These are phyloP conservation scores for Noctua pronuba DNA, from an alignment of 2,888 invertebrate species.

Conservation along the genomic window DNA sequence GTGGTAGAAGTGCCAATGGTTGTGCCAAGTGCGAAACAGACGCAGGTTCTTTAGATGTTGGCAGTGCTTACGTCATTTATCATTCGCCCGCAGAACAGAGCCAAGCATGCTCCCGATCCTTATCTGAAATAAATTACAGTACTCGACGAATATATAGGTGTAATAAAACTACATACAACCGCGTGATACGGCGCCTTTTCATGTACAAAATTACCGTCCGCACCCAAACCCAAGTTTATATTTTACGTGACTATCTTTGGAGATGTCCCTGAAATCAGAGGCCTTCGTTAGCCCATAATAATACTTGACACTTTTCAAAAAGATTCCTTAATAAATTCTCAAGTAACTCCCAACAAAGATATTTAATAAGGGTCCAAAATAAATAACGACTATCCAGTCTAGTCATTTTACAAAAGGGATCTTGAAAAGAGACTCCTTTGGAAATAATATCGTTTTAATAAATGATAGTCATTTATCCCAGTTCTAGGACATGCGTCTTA, in stretches of 20 bases:
- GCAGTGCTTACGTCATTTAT: conserved; percentile 75
- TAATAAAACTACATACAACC: conserved; percentile 46
- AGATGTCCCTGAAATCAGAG: conserved; percentile 55
- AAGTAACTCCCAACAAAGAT: conserved; percentile 69
- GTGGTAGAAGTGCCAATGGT: conserved; percentile 64
- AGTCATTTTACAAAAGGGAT: conserved; percentile 79
- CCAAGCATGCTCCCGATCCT: conserved; percentile 66
- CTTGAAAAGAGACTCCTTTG: conserved; percentile 77
- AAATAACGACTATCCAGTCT: conserved; percentile 79
- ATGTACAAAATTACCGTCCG: conserved; percentile 42
- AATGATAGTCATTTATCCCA: conserved; percentile 81
- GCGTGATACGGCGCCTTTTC: conserved; percentile 24
- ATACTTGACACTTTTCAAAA: conserved; percentile 63
- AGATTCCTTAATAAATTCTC: conserved; percentile 72
- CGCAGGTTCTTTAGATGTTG: conserved; percentile 71
- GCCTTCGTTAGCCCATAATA: conserved; percentile 58
- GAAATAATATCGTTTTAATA: conserved; percentile 83
- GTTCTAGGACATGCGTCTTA: conserved; percentile 72
- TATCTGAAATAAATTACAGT: conserved; percentile 62
- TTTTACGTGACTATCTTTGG: conserved; percentile 54
- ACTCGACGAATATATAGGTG: conserved; percentile 36
- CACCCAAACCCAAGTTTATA: conserved; percentile 44
- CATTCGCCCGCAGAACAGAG: conserved; percentile 66
- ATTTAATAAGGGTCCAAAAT: conserved; percentile 81
- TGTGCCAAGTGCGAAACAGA: conserved; percentile 79